phyloP scores from a whole-genome alignment of 2,797 vertebrate genomes.

The Sebastes itinus region DNA sequence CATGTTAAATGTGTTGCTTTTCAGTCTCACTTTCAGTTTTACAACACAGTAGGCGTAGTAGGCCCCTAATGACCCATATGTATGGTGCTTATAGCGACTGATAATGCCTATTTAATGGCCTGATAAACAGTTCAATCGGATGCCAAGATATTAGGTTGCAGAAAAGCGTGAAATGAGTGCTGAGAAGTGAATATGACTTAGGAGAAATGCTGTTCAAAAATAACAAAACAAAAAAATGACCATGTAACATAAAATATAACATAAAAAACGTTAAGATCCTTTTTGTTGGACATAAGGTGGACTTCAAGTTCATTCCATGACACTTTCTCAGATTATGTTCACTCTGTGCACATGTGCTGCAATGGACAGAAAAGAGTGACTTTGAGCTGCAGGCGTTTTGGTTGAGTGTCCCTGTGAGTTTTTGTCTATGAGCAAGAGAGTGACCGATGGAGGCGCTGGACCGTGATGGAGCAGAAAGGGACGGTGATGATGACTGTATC shows the following conservation, averaged over 20 bases:
- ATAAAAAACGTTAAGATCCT: neutral
- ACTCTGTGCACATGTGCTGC: constrained; percentile 44
- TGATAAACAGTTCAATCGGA: no score
- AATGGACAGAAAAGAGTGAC: constrained; percentile 43
- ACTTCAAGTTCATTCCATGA: constrained; percentile 20
- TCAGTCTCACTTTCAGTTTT: no score
- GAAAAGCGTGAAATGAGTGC: neutral
- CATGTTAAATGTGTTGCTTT: no score
- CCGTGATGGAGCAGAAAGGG: neutral
- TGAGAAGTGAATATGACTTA: neutral
- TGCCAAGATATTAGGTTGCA: neutral
- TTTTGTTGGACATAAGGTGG: neutral
- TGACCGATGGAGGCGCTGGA: neutral
- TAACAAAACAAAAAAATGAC: neutral
- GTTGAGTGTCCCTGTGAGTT: constrained; percentile 19
- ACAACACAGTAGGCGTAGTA: no score
- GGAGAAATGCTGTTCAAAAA: neutral
- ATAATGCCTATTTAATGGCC: no score
- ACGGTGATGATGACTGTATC: neutral
- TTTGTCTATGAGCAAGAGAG: constrained; percentile 21
- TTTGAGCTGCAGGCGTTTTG: constrained; percentile 36
- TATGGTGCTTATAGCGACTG: no score
- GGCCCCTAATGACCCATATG: no score
- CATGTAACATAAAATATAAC: neutral
- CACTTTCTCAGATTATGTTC: constrained; percentile 54